A percentile compares a stretch with the other conserved stretches of the same genome.
These are phyloP conservation scores for Pherbina coryleti DNA, from an alignment of 2,888 invertebrate genomes.

Conservation along the genomic window DNA sequence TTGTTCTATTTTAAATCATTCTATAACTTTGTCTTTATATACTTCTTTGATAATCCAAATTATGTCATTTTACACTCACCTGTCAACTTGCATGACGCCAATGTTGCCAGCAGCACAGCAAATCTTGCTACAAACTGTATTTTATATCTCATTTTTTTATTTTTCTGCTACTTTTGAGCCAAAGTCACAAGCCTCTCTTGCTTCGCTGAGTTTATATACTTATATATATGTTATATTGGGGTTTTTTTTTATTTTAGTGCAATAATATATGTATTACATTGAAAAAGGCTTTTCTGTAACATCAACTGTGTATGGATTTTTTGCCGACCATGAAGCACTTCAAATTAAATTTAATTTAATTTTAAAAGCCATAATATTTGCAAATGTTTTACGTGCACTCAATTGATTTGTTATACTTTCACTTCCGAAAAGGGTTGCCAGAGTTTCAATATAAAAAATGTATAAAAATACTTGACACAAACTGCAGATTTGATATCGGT, in stretches of 20 bases:
- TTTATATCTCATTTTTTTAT: constrained; percentile 11
- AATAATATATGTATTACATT: not conserved
- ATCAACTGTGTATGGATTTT: not conserved
- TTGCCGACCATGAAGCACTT: too few relatives aligned
- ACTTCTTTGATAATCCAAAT: not conserved
- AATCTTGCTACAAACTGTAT: constrained; percentile 2
- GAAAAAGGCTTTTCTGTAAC: not conserved
- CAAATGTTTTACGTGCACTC: too few relatives aligned
- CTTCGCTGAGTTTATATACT: constrained; percentile 9
- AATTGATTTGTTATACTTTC: constrained; percentile 1
- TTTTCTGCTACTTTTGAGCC: not conserved
- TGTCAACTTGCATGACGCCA: constrained; percentile 19
- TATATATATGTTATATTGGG: not conserved
- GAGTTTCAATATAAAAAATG: not conserved
- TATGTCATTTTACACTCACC: constrained; percentile 33
- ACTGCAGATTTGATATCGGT: not conserved
- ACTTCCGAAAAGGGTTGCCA: constrained; percentile 18
- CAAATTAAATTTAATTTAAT: too few relatives aligned
- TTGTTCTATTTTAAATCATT: too few relatives aligned
- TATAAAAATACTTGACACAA: not conserved
- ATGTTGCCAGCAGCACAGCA: constrained; percentile 31
- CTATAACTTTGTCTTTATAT: too few relatives aligned
- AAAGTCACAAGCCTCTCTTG: too few relatives aligned
- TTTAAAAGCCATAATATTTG: too few relatives aligned
- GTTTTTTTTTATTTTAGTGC: not conserved